These are phyloP conservation scores for Aleiodes sp. DNA, from an alignment of 1,140 invertebrate genomes.

Conservation along the genomic window DNA sequence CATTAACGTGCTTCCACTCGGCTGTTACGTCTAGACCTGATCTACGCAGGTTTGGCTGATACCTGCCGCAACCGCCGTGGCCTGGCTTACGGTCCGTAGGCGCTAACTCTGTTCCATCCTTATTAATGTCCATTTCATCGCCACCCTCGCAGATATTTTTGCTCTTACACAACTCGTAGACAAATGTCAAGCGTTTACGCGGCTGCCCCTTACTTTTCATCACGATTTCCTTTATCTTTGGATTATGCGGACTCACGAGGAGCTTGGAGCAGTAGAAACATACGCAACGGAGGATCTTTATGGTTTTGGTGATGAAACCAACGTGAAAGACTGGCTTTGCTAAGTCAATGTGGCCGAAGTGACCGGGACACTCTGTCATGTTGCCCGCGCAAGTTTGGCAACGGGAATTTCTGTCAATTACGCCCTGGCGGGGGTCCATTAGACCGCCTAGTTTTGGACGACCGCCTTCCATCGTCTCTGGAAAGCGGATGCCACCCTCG, in stretches of 20 bases:
- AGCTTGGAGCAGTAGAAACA: slow-evolving; percentile 98
- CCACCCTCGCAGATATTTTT: slow-evolving; percentile 99
- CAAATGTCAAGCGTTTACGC: slow-evolving; percentile 90
- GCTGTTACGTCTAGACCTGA: slow-evolving; percentile 91
- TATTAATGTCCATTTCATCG: slow-evolving; percentile 94
- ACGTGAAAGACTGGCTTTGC: slow-evolving; percentile 99
- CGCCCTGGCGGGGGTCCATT: slow-evolving; percentile 99
- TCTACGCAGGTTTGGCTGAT: slow-evolving; percentile 92
- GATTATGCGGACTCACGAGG: slow-evolving; percentile 90
- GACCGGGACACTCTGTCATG: slow-evolving; percentile 98
- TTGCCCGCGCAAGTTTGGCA: slow-evolving; percentile 99
- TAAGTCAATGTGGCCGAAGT: slow-evolving; percentile 99
- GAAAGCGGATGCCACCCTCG: slow-evolving; percentile 94
- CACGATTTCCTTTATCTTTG: slow-evolving; percentile 97
- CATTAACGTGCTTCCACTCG: slow-evolving; percentile 98
- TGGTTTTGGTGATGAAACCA: slow-evolving; percentile 96
- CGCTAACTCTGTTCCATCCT: slow-evolving; percentile 72
- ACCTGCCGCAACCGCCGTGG: slow-evolving; percentile 96
- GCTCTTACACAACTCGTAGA: slow-evolving; percentile 98
- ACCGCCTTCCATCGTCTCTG: slow-evolving; percentile 98
- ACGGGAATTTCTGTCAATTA: slow-evolving; percentile 90
- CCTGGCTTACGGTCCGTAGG: slow-evolving; percentile 76
- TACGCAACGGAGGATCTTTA: slow-evolving; percentile 96
- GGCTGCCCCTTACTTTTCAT: slow-evolving; percentile 97
- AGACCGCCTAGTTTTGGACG: slow-evolving; percentile 96